Evolutionary conservation across 2,888 invertebrate species (phyloP), one percentile per base, ranked within the genome.

Genomic region (Dexiosoma caninum): DNA sequence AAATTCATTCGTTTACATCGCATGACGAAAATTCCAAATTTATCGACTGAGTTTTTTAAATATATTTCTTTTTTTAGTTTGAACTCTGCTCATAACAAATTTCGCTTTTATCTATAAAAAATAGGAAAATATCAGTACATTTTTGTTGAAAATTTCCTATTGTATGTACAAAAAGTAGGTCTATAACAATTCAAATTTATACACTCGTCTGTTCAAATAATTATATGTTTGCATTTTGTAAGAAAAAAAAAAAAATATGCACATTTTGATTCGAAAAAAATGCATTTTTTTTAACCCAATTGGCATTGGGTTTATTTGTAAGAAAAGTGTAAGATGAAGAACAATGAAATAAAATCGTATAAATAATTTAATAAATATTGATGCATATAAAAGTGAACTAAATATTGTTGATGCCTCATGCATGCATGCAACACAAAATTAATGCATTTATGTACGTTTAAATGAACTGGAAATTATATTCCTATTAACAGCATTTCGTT

Each of bases 271-370:
- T 57, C 27, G 6, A 27, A 21, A 3, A 10, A 64, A 49, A n/a
- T 74, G 14, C 19, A 16, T 27, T 74, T 71, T 74, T 49, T 60
- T 71, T 69, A 81, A 69, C 81, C 77, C 81, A 81, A 81, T 81
- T 81, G 81, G 81, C 77, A 77, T 72, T 72, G 44, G 62, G 70
- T 70, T 77, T 70, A 77, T 49, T 32, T n/a, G 23, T 42, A 23
- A 6, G 23, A 55, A 35, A 19, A 55, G 27, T 23, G 42, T n/a
- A 69, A 62, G 14, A 35, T 10, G 40, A 3, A 66, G 12, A 66
- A 16, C 7, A 46, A 19, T 32, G 53, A 42, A 49, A 23, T 23
- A 51, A 30, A 59, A 62, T 23, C 21, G 53, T 40, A 21, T 55
- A 55, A 44, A 44, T 44, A 70, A 62, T 70, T 55, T 70, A 30